Percentiles rank a stretch among this genome's conserved stretches.
phyloP scores from a whole-genome alignment of 2,888 invertebrate genomes.

The Caenorhabditis macrosperma region DNA sequence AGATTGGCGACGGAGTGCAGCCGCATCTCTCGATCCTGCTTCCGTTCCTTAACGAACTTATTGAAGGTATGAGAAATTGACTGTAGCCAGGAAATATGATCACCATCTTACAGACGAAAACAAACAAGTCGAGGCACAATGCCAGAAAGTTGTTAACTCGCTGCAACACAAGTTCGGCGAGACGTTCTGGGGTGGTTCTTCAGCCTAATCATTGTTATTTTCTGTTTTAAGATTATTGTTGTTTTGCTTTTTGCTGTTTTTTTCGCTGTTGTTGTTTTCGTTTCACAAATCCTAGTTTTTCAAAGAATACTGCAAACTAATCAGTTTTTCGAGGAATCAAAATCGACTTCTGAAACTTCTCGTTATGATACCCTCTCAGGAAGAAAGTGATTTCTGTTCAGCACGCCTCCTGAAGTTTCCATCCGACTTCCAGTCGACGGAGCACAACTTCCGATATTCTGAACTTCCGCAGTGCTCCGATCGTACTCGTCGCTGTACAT shows the following conservation, averaged over 20 bases:
- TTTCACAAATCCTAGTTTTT: not conserved
- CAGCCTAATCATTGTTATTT: conserved; percentile 19
- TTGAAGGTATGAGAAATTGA: conserved; percentile 69
- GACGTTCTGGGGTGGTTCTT: conserved; percentile 55
- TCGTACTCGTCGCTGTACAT: no score
- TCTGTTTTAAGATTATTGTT: conserved; percentile 25
- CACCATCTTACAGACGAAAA: conserved; percentile 68
- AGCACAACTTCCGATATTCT: no score
- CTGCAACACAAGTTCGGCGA: conserved; percentile 75
- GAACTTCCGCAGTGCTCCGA: no score
- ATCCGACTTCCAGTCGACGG: no score
- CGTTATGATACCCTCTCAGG: no score
- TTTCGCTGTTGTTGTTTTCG: not conserved
- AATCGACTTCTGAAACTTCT: no score
- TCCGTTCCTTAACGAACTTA: conserved; percentile 74
- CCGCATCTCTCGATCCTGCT: conserved; percentile 73
- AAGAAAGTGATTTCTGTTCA: no score
- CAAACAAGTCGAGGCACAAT: conserved; percentile 74
- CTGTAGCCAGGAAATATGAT: not conserved
- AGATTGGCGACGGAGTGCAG: conserved; percentile 74
- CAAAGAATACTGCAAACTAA: no score
- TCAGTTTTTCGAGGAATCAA: no score
- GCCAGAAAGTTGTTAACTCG: conserved; percentile 70
- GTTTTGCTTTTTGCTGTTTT: not conserved
- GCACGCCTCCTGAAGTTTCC: no score